Percentiles rank a stretch among this genome's conserved stretches.
phyloP scores from a whole-genome alignment of 1,140 invertebrate genomes.

The Temnothorax curvispinosus region DNA sequence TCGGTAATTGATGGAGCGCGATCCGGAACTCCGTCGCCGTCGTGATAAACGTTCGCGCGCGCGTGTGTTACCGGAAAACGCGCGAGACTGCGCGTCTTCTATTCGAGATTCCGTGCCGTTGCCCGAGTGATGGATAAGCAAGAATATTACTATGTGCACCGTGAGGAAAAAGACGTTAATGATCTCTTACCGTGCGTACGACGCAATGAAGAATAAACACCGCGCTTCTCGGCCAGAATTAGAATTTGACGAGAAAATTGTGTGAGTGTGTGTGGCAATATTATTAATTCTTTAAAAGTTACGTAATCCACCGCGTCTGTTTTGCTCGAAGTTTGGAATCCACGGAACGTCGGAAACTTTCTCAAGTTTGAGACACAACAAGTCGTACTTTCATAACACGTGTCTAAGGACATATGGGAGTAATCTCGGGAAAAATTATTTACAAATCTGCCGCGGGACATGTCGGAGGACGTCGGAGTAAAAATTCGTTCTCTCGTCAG shows the following conservation, averaged over 20 bases:
- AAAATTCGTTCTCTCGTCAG: slow-evolving; percentile 59
- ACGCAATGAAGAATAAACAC: background rate
- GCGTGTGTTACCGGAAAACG: slow-evolving; percentile 36
- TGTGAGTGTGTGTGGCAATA: background rate
- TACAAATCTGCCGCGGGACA: slow-evolving; percentile 6
- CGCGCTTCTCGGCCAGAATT: background rate
- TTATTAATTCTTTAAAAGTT: background rate
- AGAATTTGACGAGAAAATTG: background rate
- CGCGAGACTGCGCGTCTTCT: background rate
- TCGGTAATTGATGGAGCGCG: slow-evolving; percentile 64
- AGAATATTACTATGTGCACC: background rate
- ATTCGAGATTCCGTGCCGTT: background rate
- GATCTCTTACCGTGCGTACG: background rate
- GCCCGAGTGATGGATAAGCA: slow-evolving; percentile 10
- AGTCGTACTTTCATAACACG: slow-evolving; percentile 25
- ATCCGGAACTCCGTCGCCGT: slow-evolving; percentile 50
- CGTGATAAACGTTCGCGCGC: slow-evolving; percentile 58
- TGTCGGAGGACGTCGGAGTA: slow-evolving; percentile 29
- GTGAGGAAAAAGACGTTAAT: background rate
- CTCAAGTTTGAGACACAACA: slow-evolving; percentile 8
- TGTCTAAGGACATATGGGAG: background rate
- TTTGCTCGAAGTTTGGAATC: background rate
- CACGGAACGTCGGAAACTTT: slow-evolving; percentile 35
- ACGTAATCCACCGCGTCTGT: background rate
- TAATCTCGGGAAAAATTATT: slow-evolving; percentile 36